phyloP scores from a whole-genome alignment of 2,797 vertebrate species.

The Melanotaenia pygmaea region DNA sequence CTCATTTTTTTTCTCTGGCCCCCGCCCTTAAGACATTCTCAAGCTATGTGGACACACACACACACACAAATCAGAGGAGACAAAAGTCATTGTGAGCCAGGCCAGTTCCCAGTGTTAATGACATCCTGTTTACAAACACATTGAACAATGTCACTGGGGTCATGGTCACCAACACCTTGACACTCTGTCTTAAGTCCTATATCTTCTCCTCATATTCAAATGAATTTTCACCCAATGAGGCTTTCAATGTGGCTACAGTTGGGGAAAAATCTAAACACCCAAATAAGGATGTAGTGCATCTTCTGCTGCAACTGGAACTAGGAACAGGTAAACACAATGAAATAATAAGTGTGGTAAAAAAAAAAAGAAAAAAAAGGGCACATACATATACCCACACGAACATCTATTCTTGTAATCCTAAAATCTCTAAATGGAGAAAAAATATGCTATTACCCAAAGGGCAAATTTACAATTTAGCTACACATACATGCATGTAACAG shows the following conservation, averaged over 20 bases:
- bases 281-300: constrained; percentile 21
- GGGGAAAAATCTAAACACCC: constrained; percentile 15
- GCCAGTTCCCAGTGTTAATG: constrained; percentile 94
- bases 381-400: constrained; percentile 26
- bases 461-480: constrained; percentile 65
- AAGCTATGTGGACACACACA: constrained; percentile 10
- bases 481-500: constrained; percentile 51
- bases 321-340: constrained; percentile 20
- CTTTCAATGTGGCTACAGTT: constrained; percentile 16
- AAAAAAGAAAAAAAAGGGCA: neutral
- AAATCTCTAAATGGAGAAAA: constrained; percentile 59
- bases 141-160: constrained; percentile 89
- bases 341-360: constrained; percentile 9
- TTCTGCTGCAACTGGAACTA: constrained; percentile 11
- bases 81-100: constrained; percentile 78
- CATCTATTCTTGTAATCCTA: constrained; percentile 64
- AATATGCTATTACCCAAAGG: constrained; percentile 62
- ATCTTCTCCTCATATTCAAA: constrained; percentile 77
- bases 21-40: neutral
- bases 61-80: constrained; percentile 46
- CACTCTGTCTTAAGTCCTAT: constrained; percentile 53
- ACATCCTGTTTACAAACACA: constrained; percentile 99
- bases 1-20: neutral
- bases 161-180: constrained; percentile 87
- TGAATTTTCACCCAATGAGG: constrained; percentile 72